phyloP scores from a whole-genome alignment of 2,113 vertebrate species.

The Mirounga angustirostris region DNA sequence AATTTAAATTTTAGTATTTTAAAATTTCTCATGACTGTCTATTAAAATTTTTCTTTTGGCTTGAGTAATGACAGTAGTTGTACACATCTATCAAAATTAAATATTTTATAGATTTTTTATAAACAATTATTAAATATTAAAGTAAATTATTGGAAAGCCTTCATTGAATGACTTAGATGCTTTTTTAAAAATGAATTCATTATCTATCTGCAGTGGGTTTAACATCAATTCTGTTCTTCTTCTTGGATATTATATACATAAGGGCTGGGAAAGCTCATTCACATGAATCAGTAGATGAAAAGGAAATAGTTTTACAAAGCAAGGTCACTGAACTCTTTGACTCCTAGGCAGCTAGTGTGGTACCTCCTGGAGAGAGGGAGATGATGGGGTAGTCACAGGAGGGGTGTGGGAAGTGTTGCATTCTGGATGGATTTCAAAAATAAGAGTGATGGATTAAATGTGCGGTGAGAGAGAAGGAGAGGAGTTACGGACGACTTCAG shows the following conservation, averaged over 20 bases:
- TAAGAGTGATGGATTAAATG: background rate
- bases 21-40: background rate
- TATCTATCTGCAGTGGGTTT: background rate
- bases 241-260: background rate
- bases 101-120: constrained; percentile 16
- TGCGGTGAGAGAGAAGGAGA: background rate
- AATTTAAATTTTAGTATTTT: constrained; percentile 17
- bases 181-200: constrained; percentile 29
- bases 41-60: constrained; percentile 23
- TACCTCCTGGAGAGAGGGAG: background rate
- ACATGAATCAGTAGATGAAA: background rate
- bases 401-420: background rate
- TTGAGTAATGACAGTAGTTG: background rate
- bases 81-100: background rate
- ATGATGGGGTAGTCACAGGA: rapidly evolving
- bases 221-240: background rate
- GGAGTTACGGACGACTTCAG: background rate
- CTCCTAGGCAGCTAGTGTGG: background rate
- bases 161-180: background rate
- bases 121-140: background rate
- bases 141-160: constrained; percentile 4
- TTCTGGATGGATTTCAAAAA: background rate
- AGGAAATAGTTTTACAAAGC: background rate
- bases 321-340: background rate
- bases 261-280: background rate